Conservation (phyloP, 2,113 vertebrate genomes). For the Platysteira castanea region DNA sequence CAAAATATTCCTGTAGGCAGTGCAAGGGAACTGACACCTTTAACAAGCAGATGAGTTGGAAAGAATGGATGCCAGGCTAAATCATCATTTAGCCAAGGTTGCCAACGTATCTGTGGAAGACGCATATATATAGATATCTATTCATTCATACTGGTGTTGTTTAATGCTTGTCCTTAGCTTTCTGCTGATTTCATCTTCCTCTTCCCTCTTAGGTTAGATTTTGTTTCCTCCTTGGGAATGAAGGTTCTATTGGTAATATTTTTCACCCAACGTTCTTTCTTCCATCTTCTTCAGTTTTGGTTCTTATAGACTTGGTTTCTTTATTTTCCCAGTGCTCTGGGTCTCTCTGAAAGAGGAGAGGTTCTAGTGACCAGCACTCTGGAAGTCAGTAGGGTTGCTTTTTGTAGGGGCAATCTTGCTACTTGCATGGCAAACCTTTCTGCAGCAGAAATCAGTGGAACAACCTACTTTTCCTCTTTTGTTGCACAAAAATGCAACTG, state of each 20-base stretch:
- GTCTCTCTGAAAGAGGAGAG: not conserved
- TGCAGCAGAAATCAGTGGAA: not conserved
- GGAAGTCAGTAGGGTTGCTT: not conserved
- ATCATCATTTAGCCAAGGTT: not conserved
- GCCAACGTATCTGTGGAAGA: not conserved
- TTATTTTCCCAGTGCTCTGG: not conserved
- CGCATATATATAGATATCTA: not conserved
- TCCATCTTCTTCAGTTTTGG: not conserved
- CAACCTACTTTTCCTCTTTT: not conserved
- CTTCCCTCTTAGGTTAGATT: not conserved
- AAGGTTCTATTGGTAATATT: not conserved
- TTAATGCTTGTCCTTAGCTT: not conserved
- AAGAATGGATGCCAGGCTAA: not conserved
- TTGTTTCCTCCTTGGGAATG: not conserved
- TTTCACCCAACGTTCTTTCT: not conserved
- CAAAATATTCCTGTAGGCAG: not conserved
- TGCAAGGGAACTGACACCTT: not conserved
- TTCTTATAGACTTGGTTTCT: not conserved
- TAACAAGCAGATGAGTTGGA: not conserved
- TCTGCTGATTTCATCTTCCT: not conserved
- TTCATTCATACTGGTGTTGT: not conserved
- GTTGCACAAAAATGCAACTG: not conserved
- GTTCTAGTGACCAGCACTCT: not conserved
- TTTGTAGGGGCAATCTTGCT: not conserved
- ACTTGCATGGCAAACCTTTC: not conserved